Evolutionary conservation across 2,797 vertebrate genomes (phyloP), one percentile per base, ranked within the genome.

Genomic region (Galagoides demidoff): DNA sequence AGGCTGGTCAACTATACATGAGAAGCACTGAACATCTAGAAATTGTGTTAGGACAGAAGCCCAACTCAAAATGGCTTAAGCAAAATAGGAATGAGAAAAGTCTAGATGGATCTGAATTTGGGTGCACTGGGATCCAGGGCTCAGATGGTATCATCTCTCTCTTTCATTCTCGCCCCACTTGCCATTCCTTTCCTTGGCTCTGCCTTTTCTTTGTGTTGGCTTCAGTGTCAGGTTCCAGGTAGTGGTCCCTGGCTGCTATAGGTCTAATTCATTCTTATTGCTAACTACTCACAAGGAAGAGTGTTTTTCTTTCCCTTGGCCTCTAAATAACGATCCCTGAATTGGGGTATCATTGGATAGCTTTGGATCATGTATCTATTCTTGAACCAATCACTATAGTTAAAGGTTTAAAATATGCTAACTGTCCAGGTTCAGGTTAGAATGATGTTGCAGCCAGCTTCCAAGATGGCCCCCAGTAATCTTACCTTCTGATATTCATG

Each of bases 31-130:
- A 79, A 43, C n/a, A n/a, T 64, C 57, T 74, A 74, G 27, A 84
- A 78, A 27, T n/a, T 66, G 27, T 85, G 2, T 77, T 66, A 83
- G 57, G 31, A 81, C 14, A 78, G 77, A 84, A 74, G 11, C 19
- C 29, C 29, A 79, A 19, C 29, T 61, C 66, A 74, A 95, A 88
- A 31, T 22, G 4, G 45, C 49, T 85, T 74, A 71, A 76, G 19
- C 11, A 55, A 91, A 91, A 43, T 37, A 74, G 34, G 29, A 79
- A 92, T 74, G n/a, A 74, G 64, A 39, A 71, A 90, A 96, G 43
- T 83, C 17, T 29, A 82, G 3, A 43, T 20, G 11, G 76, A 34
- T 83, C 52, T 70, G n/a, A 70, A 73, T 83, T 92, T 27, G 61
- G 70, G 11, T 68, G 22, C 11, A 59, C 27, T n/a, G 66, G 29